phyloP scores from a whole-genome alignment of 2,888 invertebrate species.

The Mactromeris polynyma region DNA sequence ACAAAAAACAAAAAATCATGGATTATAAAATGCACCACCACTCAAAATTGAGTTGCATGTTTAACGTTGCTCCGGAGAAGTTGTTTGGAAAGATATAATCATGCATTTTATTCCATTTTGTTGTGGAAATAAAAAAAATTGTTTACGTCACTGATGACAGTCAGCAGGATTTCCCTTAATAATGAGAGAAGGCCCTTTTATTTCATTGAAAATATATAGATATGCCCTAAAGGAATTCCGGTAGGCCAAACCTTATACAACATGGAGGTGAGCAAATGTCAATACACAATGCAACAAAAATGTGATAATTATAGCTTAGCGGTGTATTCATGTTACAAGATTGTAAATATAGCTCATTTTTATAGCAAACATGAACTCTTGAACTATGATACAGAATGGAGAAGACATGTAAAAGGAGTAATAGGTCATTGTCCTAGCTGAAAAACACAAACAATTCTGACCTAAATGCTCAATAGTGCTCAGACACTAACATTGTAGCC shows the following conservation, averaged over 20 bases:
- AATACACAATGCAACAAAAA: background rate
- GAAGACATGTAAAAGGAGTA: slow-evolving; percentile 11
- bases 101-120: too few species aligned
- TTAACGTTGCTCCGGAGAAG: too few species aligned
- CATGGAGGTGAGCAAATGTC: background rate
- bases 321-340: slow-evolving; percentile 3
- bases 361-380: slow-evolving; percentile 14
- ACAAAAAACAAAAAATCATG: too few species aligned
- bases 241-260: background rate
- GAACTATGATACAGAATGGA: background rate
- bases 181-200: too few species aligned
- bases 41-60: too few species aligned
- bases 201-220: too few species aligned
- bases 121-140: too few species aligned
- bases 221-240: too few species aligned
- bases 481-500: background rate
- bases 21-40: too few species aligned
- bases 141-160: too few species aligned
- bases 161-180: too few species aligned
- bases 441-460: slow-evolving; percentile 20
- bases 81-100: too few species aligned
- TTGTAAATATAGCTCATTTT: background rate
- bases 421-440: slow-evolving; percentile 2
- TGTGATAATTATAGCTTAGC: background rate
- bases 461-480: background rate